phyloP scores from a whole-genome alignment of 2,113 vertebrate genomes.

The Gobio gobio region DNA sequence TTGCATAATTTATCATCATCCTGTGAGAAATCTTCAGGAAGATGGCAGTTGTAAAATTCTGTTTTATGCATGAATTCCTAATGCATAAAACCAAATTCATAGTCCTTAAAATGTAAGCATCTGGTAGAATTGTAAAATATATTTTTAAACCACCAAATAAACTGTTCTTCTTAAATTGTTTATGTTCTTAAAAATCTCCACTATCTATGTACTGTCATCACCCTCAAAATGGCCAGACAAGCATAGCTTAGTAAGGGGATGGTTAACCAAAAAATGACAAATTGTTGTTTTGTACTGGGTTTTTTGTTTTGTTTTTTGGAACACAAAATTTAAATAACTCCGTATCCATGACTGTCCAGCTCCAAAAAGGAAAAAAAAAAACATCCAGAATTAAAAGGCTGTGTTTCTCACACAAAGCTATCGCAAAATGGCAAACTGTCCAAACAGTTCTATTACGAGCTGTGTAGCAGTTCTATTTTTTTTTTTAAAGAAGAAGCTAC shows the following conservation, averaged over 20 bases:
- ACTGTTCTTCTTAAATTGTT: conserved; percentile 29
- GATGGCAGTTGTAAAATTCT: conserved; percentile 9
- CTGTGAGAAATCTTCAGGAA: background rate
- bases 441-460: background rate
- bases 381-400: too few species aligned
- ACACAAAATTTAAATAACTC: background rate
- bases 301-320: background rate
- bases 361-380: too few species aligned
- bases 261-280: background rate
- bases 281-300: background rate
- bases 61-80: conserved; percentile 41
- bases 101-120: background rate
- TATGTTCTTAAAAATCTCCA: background rate
- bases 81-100: conserved; percentile 5
- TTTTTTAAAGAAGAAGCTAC: background rate
- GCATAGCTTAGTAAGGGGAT: background rate
- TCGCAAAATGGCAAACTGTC: background rate
- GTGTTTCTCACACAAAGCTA: background rate
- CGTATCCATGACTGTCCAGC: too few species aligned
- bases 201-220: background rate
- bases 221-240: background rate
- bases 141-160: conserved; percentile 63
- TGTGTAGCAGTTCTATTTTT: background rate
- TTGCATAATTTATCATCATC: conserved; percentile 38
- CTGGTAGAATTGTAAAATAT: background rate